Evolutionary conservation across 2,113 vertebrate genomes (phyloP).

Genomic region (Orientallactaga bullata): DNA sequence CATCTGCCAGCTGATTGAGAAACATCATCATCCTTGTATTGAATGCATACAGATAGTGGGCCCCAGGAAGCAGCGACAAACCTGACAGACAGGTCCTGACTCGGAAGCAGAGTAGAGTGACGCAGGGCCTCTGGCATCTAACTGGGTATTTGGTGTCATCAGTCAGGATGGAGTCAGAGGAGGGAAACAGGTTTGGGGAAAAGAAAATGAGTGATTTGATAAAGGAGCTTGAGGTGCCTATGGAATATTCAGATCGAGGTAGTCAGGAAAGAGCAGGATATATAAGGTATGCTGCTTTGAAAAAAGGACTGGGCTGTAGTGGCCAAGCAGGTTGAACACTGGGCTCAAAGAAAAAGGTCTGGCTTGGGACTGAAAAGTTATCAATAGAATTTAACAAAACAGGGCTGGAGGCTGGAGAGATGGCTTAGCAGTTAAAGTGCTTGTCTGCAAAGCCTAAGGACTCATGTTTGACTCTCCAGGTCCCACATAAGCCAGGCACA

Average conservation of each 20-base stretch:
- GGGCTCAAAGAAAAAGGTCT: background rate
- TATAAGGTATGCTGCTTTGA: background rate
- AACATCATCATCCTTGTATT: background rate
- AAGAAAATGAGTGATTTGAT: constrained; percentile 28
- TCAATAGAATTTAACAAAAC: background rate
- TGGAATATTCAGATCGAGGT: background rate
- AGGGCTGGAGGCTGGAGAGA: too few species aligned
- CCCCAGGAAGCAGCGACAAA: background rate
- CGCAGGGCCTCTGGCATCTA: background rate
- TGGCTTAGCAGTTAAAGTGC: too few species aligned
- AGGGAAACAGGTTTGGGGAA: background rate
- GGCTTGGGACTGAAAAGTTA: background rate
- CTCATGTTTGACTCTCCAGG: too few species aligned
- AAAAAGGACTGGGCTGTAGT: background rate
- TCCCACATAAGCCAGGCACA: too few species aligned
- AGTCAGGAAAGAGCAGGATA: background rate
- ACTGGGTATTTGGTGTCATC: background rate
- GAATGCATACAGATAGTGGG: background rate
- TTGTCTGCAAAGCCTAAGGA: too few species aligned
- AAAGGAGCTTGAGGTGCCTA: background rate
- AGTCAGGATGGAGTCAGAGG: background rate
- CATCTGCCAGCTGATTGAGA: background rate
- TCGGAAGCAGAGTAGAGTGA: background rate
- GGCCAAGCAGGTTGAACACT: background rate
- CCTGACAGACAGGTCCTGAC: background rate